phyloP scores from a whole-genome alignment of 1,140 invertebrate species.

The Meloidogyne exigua region DNA sequence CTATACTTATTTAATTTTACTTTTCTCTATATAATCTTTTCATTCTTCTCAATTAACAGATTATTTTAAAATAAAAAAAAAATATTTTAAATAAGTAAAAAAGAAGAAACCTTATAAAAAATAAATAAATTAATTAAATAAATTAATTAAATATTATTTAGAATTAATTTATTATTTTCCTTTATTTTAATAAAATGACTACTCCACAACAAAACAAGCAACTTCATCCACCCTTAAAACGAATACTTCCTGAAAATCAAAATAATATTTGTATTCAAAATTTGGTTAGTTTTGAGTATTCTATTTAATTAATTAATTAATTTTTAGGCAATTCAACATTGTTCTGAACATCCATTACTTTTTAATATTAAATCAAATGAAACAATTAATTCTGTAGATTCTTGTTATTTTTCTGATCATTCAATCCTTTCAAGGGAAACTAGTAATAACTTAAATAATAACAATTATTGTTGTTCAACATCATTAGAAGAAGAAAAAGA shows the following conservation, averaged over 20 bases:
- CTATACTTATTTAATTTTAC: no score
- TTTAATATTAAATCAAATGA: constrained; percentile 20
- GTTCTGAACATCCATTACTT: constrained; percentile 29
- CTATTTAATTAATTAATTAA: not conserved
- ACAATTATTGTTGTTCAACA: not conserved
- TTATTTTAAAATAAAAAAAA: no score
- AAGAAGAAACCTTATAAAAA: no score
- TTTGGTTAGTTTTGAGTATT: not conserved
- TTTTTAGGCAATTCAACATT: constrained; percentile 17
- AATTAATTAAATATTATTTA: no score
- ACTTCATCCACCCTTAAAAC: constrained; percentile 7
- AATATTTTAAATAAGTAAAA: no score
- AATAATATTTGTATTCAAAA: not conserved
- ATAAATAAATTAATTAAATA: no score
- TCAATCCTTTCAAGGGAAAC: constrained; percentile 34
- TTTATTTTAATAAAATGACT: not conserved
- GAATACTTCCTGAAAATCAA: constrained; percentile 18
- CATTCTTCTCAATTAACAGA: no score
- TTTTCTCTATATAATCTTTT: no score
- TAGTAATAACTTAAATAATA: not conserved
- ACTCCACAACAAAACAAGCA: not conserved
- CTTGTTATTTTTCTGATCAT: constrained; percentile 24
- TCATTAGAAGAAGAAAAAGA: no score
- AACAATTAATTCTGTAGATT: not conserved
- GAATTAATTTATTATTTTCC: no score